phyloP scores from a whole-genome alignment of 2,888 invertebrate genomes.

The Chalcis sispes region DNA sequence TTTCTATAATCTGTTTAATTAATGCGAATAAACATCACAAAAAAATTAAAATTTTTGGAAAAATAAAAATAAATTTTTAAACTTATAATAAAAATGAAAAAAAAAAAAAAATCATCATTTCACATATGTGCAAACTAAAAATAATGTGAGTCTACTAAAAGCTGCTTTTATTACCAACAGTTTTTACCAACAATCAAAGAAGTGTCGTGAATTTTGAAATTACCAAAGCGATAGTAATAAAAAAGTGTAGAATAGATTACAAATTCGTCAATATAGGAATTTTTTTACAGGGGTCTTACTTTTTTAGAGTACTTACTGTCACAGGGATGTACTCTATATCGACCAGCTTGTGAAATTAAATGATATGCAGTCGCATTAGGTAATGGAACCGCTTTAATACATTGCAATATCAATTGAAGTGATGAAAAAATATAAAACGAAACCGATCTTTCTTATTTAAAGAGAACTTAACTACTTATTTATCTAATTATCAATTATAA shows the following conservation, averaged over 20 bases:
- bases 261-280: slow-evolving; percentile 48
- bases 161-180: slow-evolving; percentile 33
- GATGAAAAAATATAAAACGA: slow-evolving; percentile 35
- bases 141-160: slow-evolving; percentile 42
- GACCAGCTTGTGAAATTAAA: slow-evolving; percentile 80
- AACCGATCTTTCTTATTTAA: slow-evolving; percentile 8
- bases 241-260: slow-evolving; percentile 24
- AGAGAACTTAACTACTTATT: slow-evolving; percentile 32
- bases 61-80: slow-evolving; percentile 19
- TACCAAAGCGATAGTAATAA: slow-evolving; percentile 41
- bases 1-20: slow-evolving; percentile 27
- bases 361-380: slow-evolving; percentile 70
- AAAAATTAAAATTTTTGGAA: slow-evolving; percentile 20
- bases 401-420: slow-evolving; percentile 42
- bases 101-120: slow-evolving; percentile 34
- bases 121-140: slow-evolving; percentile 50
- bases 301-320: slow-evolving; percentile 75
- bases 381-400: slow-evolving; percentile 58
- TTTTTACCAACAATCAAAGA: slow-evolving; percentile 38
- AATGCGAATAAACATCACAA: slow-evolving; percentile 13
- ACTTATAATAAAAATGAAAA: slow-evolving; percentile 1
- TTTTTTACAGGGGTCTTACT: slow-evolving; percentile 52
- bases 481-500: slow-evolving; percentile 12
- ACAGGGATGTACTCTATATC: slow-evolving; percentile 80
- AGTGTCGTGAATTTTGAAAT: slow-evolving; percentile 32